These are phyloP conservation scores for Cygnus buccinator DNA, from an alignment of 2,113 vertebrate genomes.

Conservation along the genomic window DNA sequence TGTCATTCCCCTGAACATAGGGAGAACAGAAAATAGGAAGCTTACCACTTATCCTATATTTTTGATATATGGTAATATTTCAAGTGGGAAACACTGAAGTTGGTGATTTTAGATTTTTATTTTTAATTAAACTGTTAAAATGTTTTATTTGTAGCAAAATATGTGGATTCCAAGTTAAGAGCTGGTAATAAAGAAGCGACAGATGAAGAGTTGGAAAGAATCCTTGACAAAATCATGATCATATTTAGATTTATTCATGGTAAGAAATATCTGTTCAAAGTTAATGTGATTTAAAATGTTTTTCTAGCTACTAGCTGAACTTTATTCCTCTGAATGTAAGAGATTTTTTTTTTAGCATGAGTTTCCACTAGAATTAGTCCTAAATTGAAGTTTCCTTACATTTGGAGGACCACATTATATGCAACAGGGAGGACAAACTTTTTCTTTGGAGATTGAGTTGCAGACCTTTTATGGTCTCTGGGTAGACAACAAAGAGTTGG, in stretches of 20 bases:
- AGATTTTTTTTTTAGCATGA: background rate
- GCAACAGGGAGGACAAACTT: background rate
- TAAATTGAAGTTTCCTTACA: background rate
- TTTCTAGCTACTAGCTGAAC: background rate
- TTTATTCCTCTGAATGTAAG: background rate
- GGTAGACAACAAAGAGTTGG: background rate
- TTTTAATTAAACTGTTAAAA: conserved; percentile 7
- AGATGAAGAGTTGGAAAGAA: conserved; percentile 85
- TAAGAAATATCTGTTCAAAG: conserved; percentile 44
- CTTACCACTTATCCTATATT: background rate
- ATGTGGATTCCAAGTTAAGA: conserved; percentile 84
- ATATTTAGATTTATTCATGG: conserved; percentile 87
- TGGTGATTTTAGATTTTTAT: background rate
- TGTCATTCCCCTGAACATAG: background rate
- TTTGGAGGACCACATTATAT: background rate
- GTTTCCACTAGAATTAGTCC: background rate
- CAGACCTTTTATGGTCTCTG: background rate
- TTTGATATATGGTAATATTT: background rate
- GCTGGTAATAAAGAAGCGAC: conserved; percentile 87
- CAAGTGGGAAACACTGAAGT: background rate
- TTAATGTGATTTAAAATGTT: background rate
- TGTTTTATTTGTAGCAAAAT: conserved; percentile 78
- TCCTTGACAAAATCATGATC: conserved; percentile 88
- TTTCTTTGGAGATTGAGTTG: background rate
- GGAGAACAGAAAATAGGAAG: background rate